A percentile compares a stretch with the other conserved stretches of the same genome.
Conservation (phyloP, 2,888 invertebrate species). For the Coleophora deauratella region DNA sequence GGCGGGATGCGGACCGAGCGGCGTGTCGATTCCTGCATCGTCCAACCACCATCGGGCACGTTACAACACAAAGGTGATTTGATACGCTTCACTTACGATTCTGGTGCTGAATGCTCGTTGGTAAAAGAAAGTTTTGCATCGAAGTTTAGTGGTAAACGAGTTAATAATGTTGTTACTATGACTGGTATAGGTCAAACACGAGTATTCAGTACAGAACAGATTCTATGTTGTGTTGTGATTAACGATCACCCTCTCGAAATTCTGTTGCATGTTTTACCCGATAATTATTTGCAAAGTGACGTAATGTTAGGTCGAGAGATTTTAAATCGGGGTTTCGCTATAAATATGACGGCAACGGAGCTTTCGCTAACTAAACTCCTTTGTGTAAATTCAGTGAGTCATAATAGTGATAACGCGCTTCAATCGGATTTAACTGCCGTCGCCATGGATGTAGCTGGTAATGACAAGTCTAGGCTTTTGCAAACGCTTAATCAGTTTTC, state of each 20-base stretch:
- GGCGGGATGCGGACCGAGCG: neutral
- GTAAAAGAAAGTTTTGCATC: constrained; percentile 3
- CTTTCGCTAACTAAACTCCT: too few relatives aligned
- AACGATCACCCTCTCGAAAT: constrained; percentile 1
- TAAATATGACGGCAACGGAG: neutral
- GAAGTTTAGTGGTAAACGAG: constrained; percentile 5
- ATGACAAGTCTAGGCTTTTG: too few relatives aligned
- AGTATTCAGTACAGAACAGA: constrained; percentile 11
- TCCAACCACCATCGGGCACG: neutral
- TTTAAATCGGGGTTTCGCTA: neutral
- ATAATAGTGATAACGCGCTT: too few relatives aligned
- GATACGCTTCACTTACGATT: constrained; percentile 12
- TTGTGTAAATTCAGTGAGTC: too few relatives aligned
- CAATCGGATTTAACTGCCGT: too few relatives aligned
- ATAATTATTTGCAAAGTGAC: neutral
- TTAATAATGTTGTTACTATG: constrained; percentile 3
- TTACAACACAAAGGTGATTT: neutral
- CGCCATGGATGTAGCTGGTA: too few relatives aligned
- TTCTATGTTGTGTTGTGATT: constrained; percentile 2
- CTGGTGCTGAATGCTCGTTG: constrained; percentile 16
- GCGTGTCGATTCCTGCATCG: neutral
- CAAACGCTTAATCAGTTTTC: too few relatives aligned
- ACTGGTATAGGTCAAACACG: constrained; percentile 3
- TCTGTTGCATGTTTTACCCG: constrained; percentile 8
- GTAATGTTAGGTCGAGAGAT: neutral